These are phyloP conservation scores for Poeciliopsis occidentalis DNA, from an alignment of 2,113 vertebrate species.

Conservation along the genomic window DNA sequence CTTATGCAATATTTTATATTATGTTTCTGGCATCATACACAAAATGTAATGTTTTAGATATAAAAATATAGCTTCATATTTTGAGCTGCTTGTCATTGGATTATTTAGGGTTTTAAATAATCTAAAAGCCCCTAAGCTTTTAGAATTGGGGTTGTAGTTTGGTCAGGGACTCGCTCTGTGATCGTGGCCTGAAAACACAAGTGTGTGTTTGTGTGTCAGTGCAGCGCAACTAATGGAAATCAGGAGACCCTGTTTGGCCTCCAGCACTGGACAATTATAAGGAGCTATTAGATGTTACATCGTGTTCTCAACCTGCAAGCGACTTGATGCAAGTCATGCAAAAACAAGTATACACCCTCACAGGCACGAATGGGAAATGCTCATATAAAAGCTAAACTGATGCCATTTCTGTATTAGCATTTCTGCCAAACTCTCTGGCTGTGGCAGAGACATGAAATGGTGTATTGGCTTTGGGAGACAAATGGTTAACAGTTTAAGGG, in stretches of 20 bases:
- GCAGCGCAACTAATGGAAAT: slow-evolving; percentile 49
- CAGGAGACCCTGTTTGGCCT: slow-evolving; percentile 54
- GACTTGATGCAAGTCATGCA: slow-evolving; percentile 22
- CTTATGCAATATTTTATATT: background rate
- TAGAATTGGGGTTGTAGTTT: background rate
- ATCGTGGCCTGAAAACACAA: slow-evolving; percentile 19
- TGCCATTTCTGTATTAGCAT: slow-evolving; percentile 4
- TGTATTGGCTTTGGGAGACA: background rate
- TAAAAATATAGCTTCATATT: background rate
- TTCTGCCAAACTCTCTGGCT: background rate
- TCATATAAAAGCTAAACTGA: background rate
- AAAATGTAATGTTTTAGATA: background rate
- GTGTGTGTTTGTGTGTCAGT: slow-evolving; percentile 37
- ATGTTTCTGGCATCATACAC: too few species aligned
- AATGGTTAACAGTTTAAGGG: background rate
- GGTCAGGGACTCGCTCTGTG: slow-evolving; percentile 17
- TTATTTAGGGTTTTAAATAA: background rate
- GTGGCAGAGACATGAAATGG: background rate
- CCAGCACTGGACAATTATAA: slow-evolving; percentile 38
- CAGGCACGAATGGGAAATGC: slow-evolving; percentile 5
- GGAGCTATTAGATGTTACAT: slow-evolving; percentile 49
- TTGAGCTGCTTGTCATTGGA: too few species aligned
- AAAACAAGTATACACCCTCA: slow-evolving; percentile 23
- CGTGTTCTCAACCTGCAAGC: slow-evolving; percentile 46
- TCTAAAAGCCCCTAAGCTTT: background rate